Base-by-base conservation (phyloP, 2,797 vertebrate species). In the Hoplostethus mediterraneus region DNA sequence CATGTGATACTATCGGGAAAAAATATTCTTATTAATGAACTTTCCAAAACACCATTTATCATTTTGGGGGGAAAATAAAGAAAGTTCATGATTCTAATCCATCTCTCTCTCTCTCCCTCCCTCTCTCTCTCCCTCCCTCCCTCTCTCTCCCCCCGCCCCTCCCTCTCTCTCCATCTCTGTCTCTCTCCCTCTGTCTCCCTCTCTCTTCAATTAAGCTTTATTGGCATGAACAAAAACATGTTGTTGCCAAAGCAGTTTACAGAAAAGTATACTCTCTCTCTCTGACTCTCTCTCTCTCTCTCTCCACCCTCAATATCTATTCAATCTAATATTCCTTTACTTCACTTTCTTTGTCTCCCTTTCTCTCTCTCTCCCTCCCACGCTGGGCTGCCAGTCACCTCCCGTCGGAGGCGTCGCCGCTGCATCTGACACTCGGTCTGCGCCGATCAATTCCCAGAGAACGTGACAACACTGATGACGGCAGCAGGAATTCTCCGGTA, bases 381-480 rank as follows among this genome's bases (percentile, higher is more conserved):
- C n/a, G 54, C 73, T 6, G 60, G 69, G 57, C 51, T 28, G 45
- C 21, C 45, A 33, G 63, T 75, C 79, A 64, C n/a, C 36, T 57
- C 63, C 65, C 45, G 65, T 73, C 51, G 58, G 73, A 69, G 33
- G 61, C 67, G 71, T 71, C 53, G 55, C 62, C 16, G 11, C 67
- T 3, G 0, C 21, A 44, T 40, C 62, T 70, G 76, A 57, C 70
- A 63, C 38, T 55, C 40, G 56, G 71, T 77, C 70, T 51, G 9
- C 64, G 54, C 0, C 28, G 14, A 74, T 56, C 12, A 11, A 61
- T 9, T 48, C n/a, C 44, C 7, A 60, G 57, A 47, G 63, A 66
- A 63, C 44, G 31, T 45, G 63, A 63, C 16, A 65, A 17, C 42
- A 49, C 5, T 14, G 54, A 70, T 47, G 40, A 67, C 8, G 54